These are phyloP conservation scores for Danaus plexippus DNA, from an alignment of 1,140 invertebrate species.

Conservation along the genomic window DNA sequence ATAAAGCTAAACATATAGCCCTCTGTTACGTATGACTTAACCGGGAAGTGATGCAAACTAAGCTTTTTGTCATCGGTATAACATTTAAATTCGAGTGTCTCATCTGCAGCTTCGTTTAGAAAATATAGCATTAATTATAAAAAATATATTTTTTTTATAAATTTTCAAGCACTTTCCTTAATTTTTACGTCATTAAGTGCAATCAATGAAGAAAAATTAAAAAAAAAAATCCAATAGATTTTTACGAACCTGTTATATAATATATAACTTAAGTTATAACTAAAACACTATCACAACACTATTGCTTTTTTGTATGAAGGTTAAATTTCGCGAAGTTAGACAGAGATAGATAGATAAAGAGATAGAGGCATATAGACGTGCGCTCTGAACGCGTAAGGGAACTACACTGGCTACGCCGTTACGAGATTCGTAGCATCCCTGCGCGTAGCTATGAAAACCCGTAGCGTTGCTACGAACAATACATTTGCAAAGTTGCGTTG, in stretches of 20 bases:
- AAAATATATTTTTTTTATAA: too few relatives aligned
- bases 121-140: too few relatives aligned
- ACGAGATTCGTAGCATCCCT: slow-evolving; percentile 30
- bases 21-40: too few relatives aligned
- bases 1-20: too few relatives aligned
- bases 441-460: slow-evolving; percentile 23
- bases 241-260: slow-evolving; percentile 41
- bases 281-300: slow-evolving; percentile 21
- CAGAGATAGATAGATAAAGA: slow-evolving; percentile 28
- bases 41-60: too few relatives aligned
- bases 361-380: slow-evolving; percentile 31
- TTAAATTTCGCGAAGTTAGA: slow-evolving; percentile 31
- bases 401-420: slow-evolving; percentile 33
- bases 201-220: too few relatives aligned
- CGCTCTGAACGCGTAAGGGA: slow-evolving; percentile 24
- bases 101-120: too few relatives aligned
- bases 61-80: too few relatives aligned
- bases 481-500: too few relatives aligned
- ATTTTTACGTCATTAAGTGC: neutral
- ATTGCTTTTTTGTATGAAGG: slow-evolving; percentile 31
- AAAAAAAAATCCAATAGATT: too few relatives aligned
- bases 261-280: slow-evolving; percentile 19
- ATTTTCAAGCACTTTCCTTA: slow-evolving; percentile 14
- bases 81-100: too few relatives aligned
- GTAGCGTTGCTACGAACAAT: slow-evolving; percentile 20